Percentiles rank a stretch among this genome's conserved stretches.
phyloP scores from a whole-genome alignment of 2,113 vertebrate genomes.

The Passer domesticus region DNA sequence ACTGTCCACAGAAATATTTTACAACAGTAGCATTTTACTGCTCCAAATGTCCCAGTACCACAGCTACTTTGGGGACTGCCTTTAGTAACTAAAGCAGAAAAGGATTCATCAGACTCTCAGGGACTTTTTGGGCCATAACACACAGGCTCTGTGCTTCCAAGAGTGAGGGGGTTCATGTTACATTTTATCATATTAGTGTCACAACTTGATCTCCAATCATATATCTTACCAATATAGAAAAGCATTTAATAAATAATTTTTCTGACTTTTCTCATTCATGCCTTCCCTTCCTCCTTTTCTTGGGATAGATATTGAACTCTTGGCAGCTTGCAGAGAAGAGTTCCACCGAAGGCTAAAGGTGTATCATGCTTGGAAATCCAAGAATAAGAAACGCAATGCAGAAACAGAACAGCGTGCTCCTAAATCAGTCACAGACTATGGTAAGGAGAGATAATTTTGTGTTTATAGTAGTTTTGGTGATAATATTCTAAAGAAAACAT shows the following conservation, averaged over 20 bases:
- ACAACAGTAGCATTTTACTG: background rate
- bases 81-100: background rate
- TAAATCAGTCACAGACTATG: constrained; percentile 92
- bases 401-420: constrained; percentile 90
- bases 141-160: background rate
- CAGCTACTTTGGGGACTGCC: background rate
- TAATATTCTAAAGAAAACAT: background rate
- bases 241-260: constrained; percentile 33
- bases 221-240: background rate
- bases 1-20: background rate
- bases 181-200: background rate
- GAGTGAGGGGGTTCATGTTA: background rate
- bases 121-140: background rate
- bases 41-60: background rate
- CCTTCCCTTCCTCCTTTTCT: background rate
- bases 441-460: constrained; percentile 70
- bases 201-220: background rate
- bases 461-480: background rate
- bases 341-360: constrained; percentile 97
- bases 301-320: constrained; percentile 89
- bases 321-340: constrained; percentile 96
- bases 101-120: background rate
- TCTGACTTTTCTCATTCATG: background rate
- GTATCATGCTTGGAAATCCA: constrained; percentile 98
- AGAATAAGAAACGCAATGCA: constrained; percentile 94